A percentile compares a stretch with the other conserved stretches of the same genome.
Conservation (phyloP, 2,888 invertebrate genomes). For the Heliconius cydno region DNA sequence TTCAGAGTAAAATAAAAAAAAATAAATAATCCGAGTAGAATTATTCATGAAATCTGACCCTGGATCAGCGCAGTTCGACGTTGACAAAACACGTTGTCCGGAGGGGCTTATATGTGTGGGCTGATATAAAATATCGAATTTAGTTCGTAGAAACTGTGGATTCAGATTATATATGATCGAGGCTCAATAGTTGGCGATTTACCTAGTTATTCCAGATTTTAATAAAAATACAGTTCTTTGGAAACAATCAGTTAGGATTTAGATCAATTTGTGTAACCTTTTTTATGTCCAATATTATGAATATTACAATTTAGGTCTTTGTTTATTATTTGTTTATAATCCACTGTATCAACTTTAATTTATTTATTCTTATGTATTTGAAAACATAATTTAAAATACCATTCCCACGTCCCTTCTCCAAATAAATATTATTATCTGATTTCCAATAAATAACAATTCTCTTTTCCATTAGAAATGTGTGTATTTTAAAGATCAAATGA, state of each 20-base stretch:
- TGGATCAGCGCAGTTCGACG: conserved; percentile 27
- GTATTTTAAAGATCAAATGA: background rate
- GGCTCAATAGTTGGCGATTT: background rate
- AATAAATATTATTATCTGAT: background rate
- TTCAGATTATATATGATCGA: background rate
- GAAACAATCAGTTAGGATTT: background rate
- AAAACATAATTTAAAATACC: background rate
- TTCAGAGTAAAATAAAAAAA: conserved; percentile 12
- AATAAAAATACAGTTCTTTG: background rate
- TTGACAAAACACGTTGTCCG: conserved; percentile 34
- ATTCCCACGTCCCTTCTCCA: background rate
- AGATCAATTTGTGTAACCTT: background rate
- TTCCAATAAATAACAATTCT: background rate
- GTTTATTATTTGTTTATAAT: background rate
- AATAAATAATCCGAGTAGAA: conserved; percentile 24
- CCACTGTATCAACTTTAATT: too few relatives aligned
- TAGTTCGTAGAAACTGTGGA: conserved; percentile 28
- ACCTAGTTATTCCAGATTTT: background rate
- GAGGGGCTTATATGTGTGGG: conserved; percentile 38
- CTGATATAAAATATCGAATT: conserved; percentile 36
- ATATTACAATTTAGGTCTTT: background rate
- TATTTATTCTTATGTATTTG: background rate
- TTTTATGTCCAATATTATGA: too few relatives aligned
- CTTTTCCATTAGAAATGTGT: background rate
- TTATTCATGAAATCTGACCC: conserved; percentile 38